These are phyloP conservation scores for Lycocerus yunnanus DNA, from an alignment of 2,888 invertebrate genomes.

Conservation along the genomic window DNA sequence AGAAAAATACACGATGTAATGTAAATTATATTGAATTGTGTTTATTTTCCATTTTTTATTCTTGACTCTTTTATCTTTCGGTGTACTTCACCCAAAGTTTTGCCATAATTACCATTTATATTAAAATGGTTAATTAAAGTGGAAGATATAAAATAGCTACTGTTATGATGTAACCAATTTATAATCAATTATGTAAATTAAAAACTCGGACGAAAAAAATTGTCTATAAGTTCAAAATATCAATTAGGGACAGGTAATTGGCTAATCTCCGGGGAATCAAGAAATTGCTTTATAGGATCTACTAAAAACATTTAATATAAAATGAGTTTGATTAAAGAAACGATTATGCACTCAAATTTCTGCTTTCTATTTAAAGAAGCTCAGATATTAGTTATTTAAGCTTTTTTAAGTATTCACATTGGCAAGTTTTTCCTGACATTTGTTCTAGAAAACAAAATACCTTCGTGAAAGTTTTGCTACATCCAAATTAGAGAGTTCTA, in stretches of 20 bases:
- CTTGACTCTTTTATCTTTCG: background rate
- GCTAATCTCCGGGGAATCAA: background rate
- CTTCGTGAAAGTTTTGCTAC: too few relatives aligned
- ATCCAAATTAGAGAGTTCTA: too few relatives aligned
- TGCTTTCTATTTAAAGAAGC: background rate
- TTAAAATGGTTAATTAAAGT: background rate
- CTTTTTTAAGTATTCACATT: background rate
- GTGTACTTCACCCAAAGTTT: background rate
- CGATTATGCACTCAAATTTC: background rate
- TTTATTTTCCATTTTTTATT: slow-evolving; percentile 9
- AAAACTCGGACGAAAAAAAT: background rate
- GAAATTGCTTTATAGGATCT: background rate
- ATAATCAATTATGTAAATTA: background rate
- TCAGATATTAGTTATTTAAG: background rate
- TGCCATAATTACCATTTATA: background rate
- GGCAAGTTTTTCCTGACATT: too few relatives aligned
- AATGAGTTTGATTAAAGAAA: background rate
- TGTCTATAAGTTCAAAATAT: background rate
- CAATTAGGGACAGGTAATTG: background rate
- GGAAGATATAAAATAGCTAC: background rate
- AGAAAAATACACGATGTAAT: slow-evolving; percentile 15
- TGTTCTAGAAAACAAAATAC: too few relatives aligned
- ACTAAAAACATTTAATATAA: background rate
- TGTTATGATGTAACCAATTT: background rate
- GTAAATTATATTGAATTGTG: slow-evolving; percentile 14